Evolutionary conservation across 2,113 vertebrate genomes (phyloP).

Genomic region (Mesocricetus auratus): DNA sequence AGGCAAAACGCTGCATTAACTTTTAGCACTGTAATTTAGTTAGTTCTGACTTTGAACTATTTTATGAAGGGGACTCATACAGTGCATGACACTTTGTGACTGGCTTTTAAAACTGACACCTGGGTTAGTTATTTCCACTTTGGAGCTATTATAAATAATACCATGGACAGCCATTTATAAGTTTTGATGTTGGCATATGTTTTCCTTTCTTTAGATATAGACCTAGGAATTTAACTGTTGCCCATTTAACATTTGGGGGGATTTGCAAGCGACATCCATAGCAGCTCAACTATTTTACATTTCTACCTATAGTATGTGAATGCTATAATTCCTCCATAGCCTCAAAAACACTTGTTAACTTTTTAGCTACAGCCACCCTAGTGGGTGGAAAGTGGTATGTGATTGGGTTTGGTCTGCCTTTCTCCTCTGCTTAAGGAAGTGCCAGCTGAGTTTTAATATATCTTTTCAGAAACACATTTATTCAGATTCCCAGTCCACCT

Average conservation of each 20-base stretch:
- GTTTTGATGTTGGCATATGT: not conserved
- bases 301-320: not conserved
- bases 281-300: not conserved
- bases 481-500: not conserved
- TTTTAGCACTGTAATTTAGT: conserved; percentile 40
- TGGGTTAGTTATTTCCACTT: not conserved
- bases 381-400: not conserved
- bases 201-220: conserved; percentile 31
- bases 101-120: conserved; percentile 23
- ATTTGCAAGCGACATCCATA: not conserved
- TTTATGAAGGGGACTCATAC: not conserved
- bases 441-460: not conserved
- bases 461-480: not conserved
- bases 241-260: not conserved
- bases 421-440: not conserved
- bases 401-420: not conserved
- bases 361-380: not conserved
- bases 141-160: not conserved
- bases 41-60: conserved; percentile 41
- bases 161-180: not conserved
- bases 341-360: not conserved
- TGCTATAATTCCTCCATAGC: not conserved
- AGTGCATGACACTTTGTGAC: not conserved
- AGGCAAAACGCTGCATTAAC: conserved; percentile 5
- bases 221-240: not conserved